These are phyloP conservation scores for Holacanthella duospinosa DNA, from an alignment of 2,888 invertebrate genomes.

Conservation along the genomic window DNA sequence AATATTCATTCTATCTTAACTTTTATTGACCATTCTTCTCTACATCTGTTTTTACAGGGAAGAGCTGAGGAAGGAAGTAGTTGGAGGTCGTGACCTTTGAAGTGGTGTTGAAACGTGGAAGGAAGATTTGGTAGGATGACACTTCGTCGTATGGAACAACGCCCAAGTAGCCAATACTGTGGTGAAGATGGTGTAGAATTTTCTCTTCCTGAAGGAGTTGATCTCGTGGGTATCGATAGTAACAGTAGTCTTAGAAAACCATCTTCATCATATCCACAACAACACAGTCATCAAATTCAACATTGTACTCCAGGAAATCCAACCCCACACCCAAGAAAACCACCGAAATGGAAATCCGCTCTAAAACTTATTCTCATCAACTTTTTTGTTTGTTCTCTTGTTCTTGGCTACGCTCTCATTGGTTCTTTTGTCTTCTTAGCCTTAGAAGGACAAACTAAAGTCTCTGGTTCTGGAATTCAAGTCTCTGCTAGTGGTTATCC, in stretches of 20 bases:
- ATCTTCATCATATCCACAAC: conserved; percentile 11
- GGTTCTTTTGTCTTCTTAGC: conserved; percentile 66
- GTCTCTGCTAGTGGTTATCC: conserved; percentile 34
- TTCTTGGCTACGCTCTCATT: conserved; percentile 66
- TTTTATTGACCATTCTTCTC: background rate
- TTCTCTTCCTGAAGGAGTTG: conserved; percentile 37
- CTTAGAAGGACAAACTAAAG: conserved; percentile 49
- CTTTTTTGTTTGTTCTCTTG: conserved; percentile 66
- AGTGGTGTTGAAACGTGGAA: too few relatives aligned
- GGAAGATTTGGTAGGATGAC: background rate
- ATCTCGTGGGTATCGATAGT: conserved; percentile 35
- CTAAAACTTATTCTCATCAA: conserved; percentile 51
- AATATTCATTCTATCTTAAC: background rate
- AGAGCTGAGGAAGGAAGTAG: background rate
- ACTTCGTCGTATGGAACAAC: conserved; percentile 22
- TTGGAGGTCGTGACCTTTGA: too few relatives aligned
- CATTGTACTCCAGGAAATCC: background rate
- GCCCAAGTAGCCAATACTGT: conserved; percentile 34
- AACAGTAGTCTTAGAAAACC: conserved; percentile 12
- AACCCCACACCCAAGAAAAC: background rate
- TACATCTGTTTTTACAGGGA: background rate
- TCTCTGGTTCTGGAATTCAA: conserved; percentile 22
- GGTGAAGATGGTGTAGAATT: conserved; percentile 33
- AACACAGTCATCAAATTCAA: background rate
- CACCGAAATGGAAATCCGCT: conserved; percentile 32